Percentiles rank a stretch among this genome's conserved stretches.
These are phyloP conservation scores for Spisula subtruncata DNA, from an alignment of 2,888 invertebrate genomes.

Conservation along the genomic window DNA sequence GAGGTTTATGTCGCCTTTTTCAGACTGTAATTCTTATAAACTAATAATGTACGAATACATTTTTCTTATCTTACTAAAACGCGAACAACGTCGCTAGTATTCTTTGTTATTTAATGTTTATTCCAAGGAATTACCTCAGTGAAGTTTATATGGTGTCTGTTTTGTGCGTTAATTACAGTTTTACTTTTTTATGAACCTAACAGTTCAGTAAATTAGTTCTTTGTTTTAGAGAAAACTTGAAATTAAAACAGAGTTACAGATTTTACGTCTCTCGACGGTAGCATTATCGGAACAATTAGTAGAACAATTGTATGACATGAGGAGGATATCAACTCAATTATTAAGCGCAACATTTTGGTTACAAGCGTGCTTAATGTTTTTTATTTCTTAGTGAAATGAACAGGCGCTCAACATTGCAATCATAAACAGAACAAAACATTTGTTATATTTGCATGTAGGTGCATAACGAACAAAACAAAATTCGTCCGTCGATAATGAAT, in stretches of 20 bases:
- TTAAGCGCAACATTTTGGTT: background rate
- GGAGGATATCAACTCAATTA: background rate
- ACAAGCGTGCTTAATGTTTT: background rate
- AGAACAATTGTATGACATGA: background rate
- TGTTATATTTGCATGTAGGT: background rate
- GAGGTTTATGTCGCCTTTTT: background rate
- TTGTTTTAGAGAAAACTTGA: background rate
- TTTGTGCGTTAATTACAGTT: no score
- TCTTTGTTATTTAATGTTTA: background rate
- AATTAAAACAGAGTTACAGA: slow-evolving; percentile 11
- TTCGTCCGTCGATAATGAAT: background rate
- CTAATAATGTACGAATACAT: background rate
- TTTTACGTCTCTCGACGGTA: background rate
- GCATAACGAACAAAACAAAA: background rate
- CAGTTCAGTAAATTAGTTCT: slow-evolving; percentile 7
- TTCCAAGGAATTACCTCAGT: background rate
- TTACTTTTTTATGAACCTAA: background rate
- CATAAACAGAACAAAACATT: background rate
- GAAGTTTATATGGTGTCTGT: background rate
- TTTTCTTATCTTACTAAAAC: background rate
- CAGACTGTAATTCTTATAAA: background rate
- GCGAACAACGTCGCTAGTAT: background rate
- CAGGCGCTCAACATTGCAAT: background rate
- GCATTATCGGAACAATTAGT: background rate
- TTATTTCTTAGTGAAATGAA: background rate